phyloP scores from a whole-genome alignment of 2,888 invertebrate species.

The Drosophila cognata region DNA sequence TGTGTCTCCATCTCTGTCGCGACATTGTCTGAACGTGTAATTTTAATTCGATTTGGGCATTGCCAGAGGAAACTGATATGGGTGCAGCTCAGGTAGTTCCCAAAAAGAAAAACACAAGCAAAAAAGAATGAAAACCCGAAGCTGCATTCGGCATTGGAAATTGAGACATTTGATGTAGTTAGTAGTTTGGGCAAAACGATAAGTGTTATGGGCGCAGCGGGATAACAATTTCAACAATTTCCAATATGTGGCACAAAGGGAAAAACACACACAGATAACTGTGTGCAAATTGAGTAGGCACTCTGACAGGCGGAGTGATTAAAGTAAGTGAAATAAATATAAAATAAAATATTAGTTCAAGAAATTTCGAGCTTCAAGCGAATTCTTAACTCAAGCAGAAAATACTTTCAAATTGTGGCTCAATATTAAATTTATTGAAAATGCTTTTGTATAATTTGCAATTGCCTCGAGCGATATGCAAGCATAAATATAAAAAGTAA shows the following conservation, averaged over 20 bases:
- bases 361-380: background rate
- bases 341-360: background rate
- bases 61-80: constrained; percentile 67
- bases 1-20: constrained; percentile 16
- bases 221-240: constrained; percentile 39
- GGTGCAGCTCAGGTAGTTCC: constrained; percentile 65
- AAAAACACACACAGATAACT: constrained; percentile 2
- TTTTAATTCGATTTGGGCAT: constrained; percentile 77
- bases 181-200: constrained; percentile 45
- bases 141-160: constrained; percentile 52
- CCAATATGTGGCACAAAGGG: constrained; percentile 52
- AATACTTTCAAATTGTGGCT: background rate
- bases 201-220: constrained; percentile 69
- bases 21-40: constrained; percentile 62
- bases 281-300: constrained; percentile 30
- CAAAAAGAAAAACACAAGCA: background rate
- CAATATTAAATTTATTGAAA: background rate
- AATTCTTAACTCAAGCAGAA: background rate
- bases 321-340: background rate
- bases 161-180: constrained; percentile 74
- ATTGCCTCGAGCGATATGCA: background rate
- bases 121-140: constrained; percentile 11
- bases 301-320: background rate
- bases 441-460: background rate
- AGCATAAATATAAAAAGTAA: background rate